These are phyloP conservation scores for Prochilodus magdalenae DNA, from an alignment of 2,113 vertebrate species.

Conservation along the genomic window DNA sequence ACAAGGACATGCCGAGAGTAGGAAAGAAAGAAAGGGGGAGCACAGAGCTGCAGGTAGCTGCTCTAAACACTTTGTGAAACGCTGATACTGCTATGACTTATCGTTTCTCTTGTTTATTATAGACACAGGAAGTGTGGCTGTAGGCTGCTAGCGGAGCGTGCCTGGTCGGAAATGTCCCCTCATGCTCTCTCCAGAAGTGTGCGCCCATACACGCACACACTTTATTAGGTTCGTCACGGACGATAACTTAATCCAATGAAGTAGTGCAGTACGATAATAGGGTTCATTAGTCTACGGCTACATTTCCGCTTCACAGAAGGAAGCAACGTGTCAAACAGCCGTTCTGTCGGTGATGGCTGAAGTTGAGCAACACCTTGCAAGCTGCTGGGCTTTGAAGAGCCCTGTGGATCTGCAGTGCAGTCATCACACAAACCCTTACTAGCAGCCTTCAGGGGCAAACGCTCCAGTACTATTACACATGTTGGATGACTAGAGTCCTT, in stretches of 20 bases:
- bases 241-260: background rate
- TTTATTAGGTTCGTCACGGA: background rate
- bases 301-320: background rate
- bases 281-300: background rate
- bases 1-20: too few relatives aligned
- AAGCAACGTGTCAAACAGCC: background rate
- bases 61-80: constrained; percentile 69
- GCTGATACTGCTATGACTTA: constrained; percentile 63
- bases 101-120: constrained; percentile 65
- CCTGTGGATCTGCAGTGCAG: background rate
- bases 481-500: too few relatives aligned
- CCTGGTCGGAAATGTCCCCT: constrained; percentile 42
- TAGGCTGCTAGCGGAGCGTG: constrained; percentile 1
- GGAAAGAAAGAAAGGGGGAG: too few relatives aligned
- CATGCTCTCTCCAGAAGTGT: constrained; percentile 41
- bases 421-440: too few relatives aligned
- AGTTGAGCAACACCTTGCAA: background rate
- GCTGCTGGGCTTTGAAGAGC: background rate
- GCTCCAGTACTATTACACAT: too few relatives aligned
- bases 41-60: constrained; percentile 66
- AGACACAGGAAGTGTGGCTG: constrained; percentile 68
- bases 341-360: background rate
- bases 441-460: too few relatives aligned
- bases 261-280: background rate
- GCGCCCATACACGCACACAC: constrained; percentile 27